Base-by-base conservation (phyloP, 2,888 invertebrate species). In the Ormyrus thymus region DNA sequence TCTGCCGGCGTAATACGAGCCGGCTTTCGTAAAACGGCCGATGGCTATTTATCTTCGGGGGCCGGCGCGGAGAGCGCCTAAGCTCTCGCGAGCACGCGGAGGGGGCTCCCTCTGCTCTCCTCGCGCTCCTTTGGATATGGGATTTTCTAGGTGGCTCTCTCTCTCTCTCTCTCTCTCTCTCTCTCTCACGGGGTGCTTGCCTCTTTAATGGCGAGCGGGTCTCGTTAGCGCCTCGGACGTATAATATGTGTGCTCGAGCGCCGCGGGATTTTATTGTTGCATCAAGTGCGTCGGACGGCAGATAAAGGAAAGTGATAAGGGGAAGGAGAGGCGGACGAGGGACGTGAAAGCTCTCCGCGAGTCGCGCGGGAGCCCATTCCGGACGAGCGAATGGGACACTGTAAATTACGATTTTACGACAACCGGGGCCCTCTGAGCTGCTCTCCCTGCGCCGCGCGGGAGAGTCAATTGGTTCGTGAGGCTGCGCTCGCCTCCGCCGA, bases 191-290 rank as follows among this genome's bases (percentile, higher is more conserved):
- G 71, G 78, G 79, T 75, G 79, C 74, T 76, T 72, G 79, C 51
- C 76, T 75, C 79, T 56, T 79, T 72, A 69, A 76, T 76, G 76
- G 74, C 76, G 76, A 69, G 69, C 80, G 76, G 72, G 73, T 78
- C 81, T 82, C 81, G 81, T 81, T 81, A 83, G 82, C 80, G 81
- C 77, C 81, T 80, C 73, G 66, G 76, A 72, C 79, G 75, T 64
- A 77, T 76, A 68, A 70, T 74, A 74, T 68, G 61, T 66, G 66
- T n/a, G 51, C 10, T 10, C 65, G 55, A 7, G 66, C 73, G 73
- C 53, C 75, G 72, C 70, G 78, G 77, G 72, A 59, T 73, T 62
- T 71, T 73, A 78, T 79, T 79, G 79, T 79, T 75, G 74, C 70
- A 70, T 75, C 75, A 70, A 69, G 70, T 53, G 59, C 74, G 59